Percentiles rank a stretch among this genome's conserved stretches.
These are phyloP conservation scores for Uloborus diversus DNA, from an alignment of 1,140 invertebrate genomes.

Conservation along the genomic window DNA sequence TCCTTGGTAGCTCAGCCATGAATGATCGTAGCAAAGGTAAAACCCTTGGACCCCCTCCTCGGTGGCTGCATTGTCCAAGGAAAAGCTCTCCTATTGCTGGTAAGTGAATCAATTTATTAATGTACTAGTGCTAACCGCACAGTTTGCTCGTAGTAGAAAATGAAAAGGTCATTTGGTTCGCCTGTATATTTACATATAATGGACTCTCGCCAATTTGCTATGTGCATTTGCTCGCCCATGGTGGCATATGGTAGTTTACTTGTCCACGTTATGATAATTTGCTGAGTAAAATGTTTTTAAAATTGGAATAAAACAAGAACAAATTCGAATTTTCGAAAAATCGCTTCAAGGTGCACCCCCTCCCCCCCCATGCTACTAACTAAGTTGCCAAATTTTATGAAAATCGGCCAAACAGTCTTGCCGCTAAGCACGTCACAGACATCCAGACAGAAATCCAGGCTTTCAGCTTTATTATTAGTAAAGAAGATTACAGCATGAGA, in stretches of 20 bases:
- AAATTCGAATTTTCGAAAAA: too few relatives aligned
- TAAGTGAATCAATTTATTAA: constrained; percentile 67
- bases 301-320: too few relatives aligned
- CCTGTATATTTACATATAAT: neutral
- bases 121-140: neutral
- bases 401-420: too few relatives aligned
- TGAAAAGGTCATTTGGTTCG: neutral
- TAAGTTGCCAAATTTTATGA: too few relatives aligned
- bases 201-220: neutral
- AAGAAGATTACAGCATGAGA: too few relatives aligned
- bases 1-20: too few relatives aligned
- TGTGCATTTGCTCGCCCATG: neutral
- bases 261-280: neutral
- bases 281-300: neutral
- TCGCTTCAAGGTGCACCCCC: too few relatives aligned
- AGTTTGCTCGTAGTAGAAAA: constrained; percentile 62
- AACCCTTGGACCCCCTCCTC: constrained; percentile 70
- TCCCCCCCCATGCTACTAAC: too few relatives aligned
- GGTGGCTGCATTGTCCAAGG: constrained; percentile 92
- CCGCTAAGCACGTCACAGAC: too few relatives aligned
- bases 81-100: constrained; percentile 79
- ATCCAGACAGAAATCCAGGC: too few relatives aligned
- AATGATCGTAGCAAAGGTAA: constrained; percentile 16
- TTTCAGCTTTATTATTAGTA: too few relatives aligned
- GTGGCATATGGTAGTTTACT: neutral